Conservation (phyloP, 2,888 invertebrate genomes). For the Pristionchus mayeri region DNA sequence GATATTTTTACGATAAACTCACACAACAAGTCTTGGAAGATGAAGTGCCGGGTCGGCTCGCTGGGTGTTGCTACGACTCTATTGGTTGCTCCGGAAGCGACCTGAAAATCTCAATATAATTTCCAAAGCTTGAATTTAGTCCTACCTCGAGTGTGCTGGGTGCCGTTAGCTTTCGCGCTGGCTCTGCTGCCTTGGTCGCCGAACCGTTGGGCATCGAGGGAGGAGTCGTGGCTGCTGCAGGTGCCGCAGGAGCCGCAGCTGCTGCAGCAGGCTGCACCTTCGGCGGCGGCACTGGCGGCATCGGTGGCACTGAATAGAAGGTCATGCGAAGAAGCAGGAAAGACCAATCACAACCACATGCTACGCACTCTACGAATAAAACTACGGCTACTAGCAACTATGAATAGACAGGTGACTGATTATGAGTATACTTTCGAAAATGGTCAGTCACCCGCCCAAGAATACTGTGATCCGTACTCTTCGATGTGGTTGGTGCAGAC, state of each 20-base stretch:
- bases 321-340: not conserved
- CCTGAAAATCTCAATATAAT: not conserved
- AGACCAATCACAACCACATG: conserved; percentile 28
- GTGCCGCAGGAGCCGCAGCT: not conserved
- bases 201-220: conserved; percentile 8
- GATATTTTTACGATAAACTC: no score
- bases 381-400: conserved; percentile 11
- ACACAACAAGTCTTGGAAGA: conserved; percentile 73
- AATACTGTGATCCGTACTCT: not conserved
- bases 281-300: conserved; percentile 14
- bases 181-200: not conserved
- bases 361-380: not conserved
- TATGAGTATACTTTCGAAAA: not conserved
- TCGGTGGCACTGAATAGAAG: conserved; percentile 21
- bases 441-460: not conserved
- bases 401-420: conserved; percentile 24
- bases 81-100: not conserved
- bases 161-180: conserved; percentile 25
- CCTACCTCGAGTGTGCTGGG: conserved; percentile 25
- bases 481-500: conserved; percentile 50
- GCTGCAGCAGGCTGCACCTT: not conserved
- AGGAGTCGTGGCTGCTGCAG: not conserved
- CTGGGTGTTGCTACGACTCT: conserved; percentile 54
- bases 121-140: no score
- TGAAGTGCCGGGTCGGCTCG: conserved; percentile 66